phyloP scores from a whole-genome alignment of 2,888 invertebrate species.

The Ephialtes manifestator region DNA sequence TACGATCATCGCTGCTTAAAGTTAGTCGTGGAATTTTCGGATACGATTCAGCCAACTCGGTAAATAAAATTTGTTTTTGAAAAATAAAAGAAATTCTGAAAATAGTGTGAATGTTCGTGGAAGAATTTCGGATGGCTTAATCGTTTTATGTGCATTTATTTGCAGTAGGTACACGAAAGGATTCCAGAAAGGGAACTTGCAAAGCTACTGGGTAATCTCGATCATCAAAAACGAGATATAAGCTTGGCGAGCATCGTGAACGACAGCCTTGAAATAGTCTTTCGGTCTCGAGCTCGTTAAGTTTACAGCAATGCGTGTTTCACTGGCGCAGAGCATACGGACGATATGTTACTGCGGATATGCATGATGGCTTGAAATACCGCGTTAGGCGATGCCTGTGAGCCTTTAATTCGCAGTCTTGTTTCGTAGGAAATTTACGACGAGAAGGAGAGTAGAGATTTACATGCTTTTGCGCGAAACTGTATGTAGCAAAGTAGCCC shows the following conservation, averaged over 20 bases:
- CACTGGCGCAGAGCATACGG: not conserved
- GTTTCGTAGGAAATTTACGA: constrained; percentile 55
- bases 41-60: not conserved
- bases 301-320: constrained; percentile 44
- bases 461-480: not conserved
- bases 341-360: constrained; percentile 9
- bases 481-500: not conserved
- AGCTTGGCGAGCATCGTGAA: constrained; percentile 40
- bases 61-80: too few relatives aligned
- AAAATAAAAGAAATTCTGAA: not conserved
- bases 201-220: constrained; percentile 54
- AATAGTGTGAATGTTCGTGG: not conserved
- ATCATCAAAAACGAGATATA: constrained; percentile 27
- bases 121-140: not conserved
- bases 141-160: not conserved
- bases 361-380: constrained; percentile 18
- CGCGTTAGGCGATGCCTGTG: not conserved
- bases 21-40: not conserved
- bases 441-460: not conserved
- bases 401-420: constrained; percentile 53
- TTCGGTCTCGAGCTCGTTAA: constrained; percentile 59
- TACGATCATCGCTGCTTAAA: too few relatives aligned
- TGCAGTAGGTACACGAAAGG: not conserved
- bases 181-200: not conserved
- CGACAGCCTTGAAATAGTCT: constrained; percentile 65